Conservation (phyloP, 2,113 vertebrate genomes). For the Syrmaticus mikado region DNA sequence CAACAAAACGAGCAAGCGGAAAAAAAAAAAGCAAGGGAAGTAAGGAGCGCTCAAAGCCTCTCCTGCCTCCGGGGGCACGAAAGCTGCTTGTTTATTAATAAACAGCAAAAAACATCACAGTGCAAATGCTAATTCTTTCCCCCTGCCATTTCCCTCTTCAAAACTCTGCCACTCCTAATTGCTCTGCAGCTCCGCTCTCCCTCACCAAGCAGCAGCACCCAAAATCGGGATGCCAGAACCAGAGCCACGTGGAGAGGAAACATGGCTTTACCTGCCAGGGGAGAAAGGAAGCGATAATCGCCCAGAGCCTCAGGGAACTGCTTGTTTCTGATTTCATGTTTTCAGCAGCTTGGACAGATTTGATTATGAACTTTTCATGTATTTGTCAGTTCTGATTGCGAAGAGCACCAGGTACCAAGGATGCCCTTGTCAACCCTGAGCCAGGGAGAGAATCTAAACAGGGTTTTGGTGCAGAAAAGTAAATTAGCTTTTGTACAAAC, state of each 20-base stretch:
- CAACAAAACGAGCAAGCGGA: slow-evolving; percentile 36
- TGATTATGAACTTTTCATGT: neutral
- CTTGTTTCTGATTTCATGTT: neutral
- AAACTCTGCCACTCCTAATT: slow-evolving; percentile 15
- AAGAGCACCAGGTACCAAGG: neutral
- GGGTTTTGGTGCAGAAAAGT: neutral
- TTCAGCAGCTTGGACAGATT: neutral
- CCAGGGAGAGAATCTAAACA: neutral
- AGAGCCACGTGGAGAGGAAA: neutral
- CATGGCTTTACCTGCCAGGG: neutral
- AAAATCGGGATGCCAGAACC: neutral
- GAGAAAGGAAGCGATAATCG: neutral
- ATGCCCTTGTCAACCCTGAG: neutral
- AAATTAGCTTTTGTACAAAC: neutral
- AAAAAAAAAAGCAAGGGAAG: neutral
- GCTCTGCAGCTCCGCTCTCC: slow-evolving; percentile 15
- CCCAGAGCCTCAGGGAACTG: neutral
- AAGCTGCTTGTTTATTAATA: slow-evolving; percentile 60
- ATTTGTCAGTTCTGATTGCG: neutral
- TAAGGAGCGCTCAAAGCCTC: slow-evolving; percentile 34
- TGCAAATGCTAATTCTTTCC: slow-evolving; percentile 18
- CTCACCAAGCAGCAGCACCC: accelerated
- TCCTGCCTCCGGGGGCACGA: accelerated
- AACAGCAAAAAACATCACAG: slow-evolving; percentile 48
- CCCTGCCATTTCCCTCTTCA: slow-evolving; percentile 36